phyloP scores from a whole-genome alignment of 2,113 vertebrate species.

The Cacatua alba region DNA sequence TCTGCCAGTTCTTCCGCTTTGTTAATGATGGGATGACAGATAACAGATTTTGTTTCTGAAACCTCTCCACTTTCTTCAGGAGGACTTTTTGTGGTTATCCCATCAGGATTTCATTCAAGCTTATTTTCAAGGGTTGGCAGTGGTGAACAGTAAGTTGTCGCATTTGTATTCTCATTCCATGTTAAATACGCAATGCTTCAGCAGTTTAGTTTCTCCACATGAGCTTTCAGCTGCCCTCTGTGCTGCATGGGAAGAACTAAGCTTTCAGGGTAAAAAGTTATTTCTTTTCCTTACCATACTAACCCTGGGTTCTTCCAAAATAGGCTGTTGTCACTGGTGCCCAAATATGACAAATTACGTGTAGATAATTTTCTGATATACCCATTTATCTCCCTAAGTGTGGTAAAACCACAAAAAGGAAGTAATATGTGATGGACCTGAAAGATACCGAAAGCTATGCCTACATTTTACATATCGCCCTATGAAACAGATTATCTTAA shows the following conservation, averaged over 20 bases:
- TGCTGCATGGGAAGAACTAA: conserved; percentile 5
- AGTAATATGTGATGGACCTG: background rate
- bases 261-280: conserved; percentile 38
- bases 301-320: conserved; percentile 38
- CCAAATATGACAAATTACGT: conserved; percentile 67
- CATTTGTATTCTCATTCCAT: background rate
- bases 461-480: background rate
- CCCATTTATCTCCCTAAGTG: conserved; percentile 61
- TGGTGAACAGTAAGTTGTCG: background rate
- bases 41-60: conserved; percentile 26
- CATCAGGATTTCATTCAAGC: conserved; percentile 31
- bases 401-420: background rate
- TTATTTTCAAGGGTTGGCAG: background rate
- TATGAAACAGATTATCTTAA: background rate
- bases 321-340: conserved; percentile 35
- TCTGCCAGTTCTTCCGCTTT: background rate
- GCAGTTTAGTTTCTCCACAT: background rate
- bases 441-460: background rate
- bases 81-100: background rate
- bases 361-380: conserved; percentile 57
- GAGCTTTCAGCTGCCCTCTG: conserved; percentile 23
- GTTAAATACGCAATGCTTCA: conserved; percentile 17
- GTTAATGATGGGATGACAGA: conserved; percentile 10
- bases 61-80: conserved; percentile 5
- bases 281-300: conserved; percentile 50